phyloP scores from a whole-genome alignment of 2,113 vertebrate genomes.

The Anolis carolinensis region DNA sequence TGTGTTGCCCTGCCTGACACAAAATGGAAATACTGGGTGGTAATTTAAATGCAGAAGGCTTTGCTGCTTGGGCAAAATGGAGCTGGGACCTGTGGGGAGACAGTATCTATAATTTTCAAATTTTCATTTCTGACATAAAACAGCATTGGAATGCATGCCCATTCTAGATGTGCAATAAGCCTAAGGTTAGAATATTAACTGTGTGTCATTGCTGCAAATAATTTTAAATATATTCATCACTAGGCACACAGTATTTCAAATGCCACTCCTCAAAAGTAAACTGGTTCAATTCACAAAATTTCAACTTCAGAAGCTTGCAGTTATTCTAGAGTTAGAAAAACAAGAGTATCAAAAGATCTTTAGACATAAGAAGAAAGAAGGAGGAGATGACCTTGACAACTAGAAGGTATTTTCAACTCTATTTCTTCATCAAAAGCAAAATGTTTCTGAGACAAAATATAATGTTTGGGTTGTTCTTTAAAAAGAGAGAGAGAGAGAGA shows the following conservation, averaged over 20 bases:
- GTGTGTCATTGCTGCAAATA: not conserved
- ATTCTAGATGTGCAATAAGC: not conserved
- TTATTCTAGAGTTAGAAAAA: not conserved
- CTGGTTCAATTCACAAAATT: not conserved
- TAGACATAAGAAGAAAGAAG: constrained; percentile 25
- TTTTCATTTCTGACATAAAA: constrained; percentile 34
- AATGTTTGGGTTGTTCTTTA: not conserved
- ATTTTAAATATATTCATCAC: not conserved
- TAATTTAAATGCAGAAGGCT: constrained; percentile 16
- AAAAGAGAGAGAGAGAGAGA: too few species aligned
- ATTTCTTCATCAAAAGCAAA: not conserved
- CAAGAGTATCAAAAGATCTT: not conserved
- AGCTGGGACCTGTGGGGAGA: not conserved
- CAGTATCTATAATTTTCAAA: constrained; percentile 7
- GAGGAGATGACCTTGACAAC: constrained; percentile 4
- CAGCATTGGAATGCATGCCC: not conserved
- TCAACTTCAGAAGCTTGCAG: constrained; percentile 5
- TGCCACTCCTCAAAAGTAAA: constrained; percentile 18
- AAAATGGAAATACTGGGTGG: constrained; percentile 41
- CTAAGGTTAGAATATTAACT: not conserved
- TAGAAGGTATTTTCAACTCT: constrained; percentile 19
- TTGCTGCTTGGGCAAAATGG: constrained; percentile 25
- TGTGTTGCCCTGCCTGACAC: constrained; percentile 11
- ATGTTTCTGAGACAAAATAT: not conserved
- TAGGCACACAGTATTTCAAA: constrained; percentile 1